Conservation (phyloP, 1,140 invertebrate species). For the Hesperophylax magnus region DNA sequence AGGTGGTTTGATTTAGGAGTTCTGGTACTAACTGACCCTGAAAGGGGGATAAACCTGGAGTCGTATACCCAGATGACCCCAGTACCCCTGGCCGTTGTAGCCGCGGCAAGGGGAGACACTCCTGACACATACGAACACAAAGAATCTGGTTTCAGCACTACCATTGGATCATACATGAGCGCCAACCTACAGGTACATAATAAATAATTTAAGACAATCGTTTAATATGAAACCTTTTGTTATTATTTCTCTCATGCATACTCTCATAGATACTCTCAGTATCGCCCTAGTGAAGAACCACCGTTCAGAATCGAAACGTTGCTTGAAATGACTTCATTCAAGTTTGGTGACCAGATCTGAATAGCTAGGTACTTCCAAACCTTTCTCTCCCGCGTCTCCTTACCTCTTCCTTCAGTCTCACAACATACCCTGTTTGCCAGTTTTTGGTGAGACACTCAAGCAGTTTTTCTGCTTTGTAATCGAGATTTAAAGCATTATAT, state of each 20-base stretch:
- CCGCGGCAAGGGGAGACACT: conserved; percentile 75
- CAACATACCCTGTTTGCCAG: neutral
- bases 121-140: conserved; percentile 76
- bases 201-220: neutral
- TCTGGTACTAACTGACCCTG: conserved; percentile 80
- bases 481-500: too few species aligned
- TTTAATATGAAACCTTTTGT: too few species aligned
- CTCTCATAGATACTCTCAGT: too few species aligned
- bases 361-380: too few species aligned
- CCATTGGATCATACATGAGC: conserved; percentile 79
- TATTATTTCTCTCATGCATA: too few species aligned
- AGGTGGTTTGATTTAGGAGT: conserved; percentile 87
- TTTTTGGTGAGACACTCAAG: neutral
- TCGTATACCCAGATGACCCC: conserved; percentile 85
- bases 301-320: too few species aligned
- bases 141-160: conserved; percentile 78
- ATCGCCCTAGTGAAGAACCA: too few species aligned
- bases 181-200: conserved; percentile 76
- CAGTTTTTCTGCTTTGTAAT: neutral
- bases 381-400: too few species aligned
- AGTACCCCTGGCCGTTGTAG: conserved; percentile 79
- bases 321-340: too few species aligned
- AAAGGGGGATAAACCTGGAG: conserved; percentile 79
- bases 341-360: too few species aligned
- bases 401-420: too few species aligned